A percentile compares a stretch with the other conserved stretches of the same genome.
Evolutionary conservation across 2,113 vertebrate genomes (phyloP).

Genomic region (Hypomesus transpacificus): DNA sequence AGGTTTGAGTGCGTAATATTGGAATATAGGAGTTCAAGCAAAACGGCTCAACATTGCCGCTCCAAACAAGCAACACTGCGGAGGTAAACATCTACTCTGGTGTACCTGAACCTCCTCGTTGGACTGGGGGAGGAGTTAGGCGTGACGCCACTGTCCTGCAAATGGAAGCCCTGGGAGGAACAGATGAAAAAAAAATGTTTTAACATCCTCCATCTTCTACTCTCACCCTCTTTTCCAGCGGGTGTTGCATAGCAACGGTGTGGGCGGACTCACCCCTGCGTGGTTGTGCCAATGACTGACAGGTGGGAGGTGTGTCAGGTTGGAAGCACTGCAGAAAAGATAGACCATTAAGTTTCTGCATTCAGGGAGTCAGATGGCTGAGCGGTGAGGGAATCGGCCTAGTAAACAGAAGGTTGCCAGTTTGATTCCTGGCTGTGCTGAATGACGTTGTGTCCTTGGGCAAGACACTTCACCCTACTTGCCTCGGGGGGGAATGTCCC

Average conservation of each 20-base stretch:
- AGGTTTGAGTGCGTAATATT: neutral
- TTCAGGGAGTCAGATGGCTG: too few relatives aligned
- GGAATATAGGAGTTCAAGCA: too few relatives aligned
- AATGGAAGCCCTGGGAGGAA: slow-evolving; percentile 60
- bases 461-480: too few relatives aligned
- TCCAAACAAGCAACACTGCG: too few relatives aligned
- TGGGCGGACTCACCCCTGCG: slow-evolving; percentile 57
- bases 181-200: neutral
- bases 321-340: slow-evolving; percentile 56
- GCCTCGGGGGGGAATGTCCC: too few relatives aligned
- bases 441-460: too few relatives aligned
- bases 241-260: neutral
- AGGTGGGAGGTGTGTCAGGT: slow-evolving; percentile 57
- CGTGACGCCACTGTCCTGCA: slow-evolving; percentile 70
- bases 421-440: too few relatives aligned
- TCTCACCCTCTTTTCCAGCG: neutral
- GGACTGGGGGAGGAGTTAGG: slow-evolving; percentile 77
- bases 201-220: neutral
- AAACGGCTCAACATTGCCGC: too few relatives aligned
- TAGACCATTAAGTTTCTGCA: neutral
- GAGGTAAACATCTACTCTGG: neutral
- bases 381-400: too few relatives aligned
- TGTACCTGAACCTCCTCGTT: slow-evolving; percentile 70
- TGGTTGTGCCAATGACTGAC: slow-evolving; percentile 67
- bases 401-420: too few relatives aligned